A percentile compares a stretch with the other conserved stretches of the same genome.
Conservation (phyloP, 2,113 vertebrate genomes). For the Centropristis striata region DNA sequence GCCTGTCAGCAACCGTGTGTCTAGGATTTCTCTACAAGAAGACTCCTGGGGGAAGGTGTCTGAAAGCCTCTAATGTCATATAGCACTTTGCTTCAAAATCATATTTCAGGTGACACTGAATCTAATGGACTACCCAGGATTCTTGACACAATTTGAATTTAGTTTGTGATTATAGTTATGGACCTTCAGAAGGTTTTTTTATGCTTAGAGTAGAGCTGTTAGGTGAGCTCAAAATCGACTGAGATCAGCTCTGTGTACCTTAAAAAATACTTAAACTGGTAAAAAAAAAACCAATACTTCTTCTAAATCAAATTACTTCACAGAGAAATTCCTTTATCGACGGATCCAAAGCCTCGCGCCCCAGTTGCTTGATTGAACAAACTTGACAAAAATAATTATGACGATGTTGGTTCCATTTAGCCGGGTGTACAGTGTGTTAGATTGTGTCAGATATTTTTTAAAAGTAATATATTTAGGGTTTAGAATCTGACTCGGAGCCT, state of each 20-base stretch:
- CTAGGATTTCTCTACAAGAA: conserved; percentile 18
- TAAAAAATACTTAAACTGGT: neutral
- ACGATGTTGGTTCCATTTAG: no score
- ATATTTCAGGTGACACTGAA: conserved; percentile 20
- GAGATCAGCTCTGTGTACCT: neutral
- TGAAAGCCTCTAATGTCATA: conserved; percentile 25
- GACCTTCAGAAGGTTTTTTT: neutral
- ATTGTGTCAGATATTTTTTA: no score
- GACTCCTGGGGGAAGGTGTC: conserved; percentile 19
- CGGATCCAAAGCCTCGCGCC: no score
- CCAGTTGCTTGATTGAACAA: no score
- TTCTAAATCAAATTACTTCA: neutral
- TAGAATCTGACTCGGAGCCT: no score
- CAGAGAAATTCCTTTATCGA: no score
- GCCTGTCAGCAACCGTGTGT: conserved; percentile 15
- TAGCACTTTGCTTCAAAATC: conserved; percentile 35
- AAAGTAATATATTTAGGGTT: no score
- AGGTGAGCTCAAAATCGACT: conserved; percentile 2
- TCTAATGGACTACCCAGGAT: conserved; percentile 26
- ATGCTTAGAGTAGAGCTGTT: neutral
- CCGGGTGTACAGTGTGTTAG: no score
- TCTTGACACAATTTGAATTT: conserved; percentile 1
- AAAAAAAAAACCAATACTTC: neutral
- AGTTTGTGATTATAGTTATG: conserved; percentile 15
- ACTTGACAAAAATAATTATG: no score